These are phyloP conservation scores for Venusia cambrica DNA, from an alignment of 2,888 invertebrate species.

Conservation along the genomic window DNA sequence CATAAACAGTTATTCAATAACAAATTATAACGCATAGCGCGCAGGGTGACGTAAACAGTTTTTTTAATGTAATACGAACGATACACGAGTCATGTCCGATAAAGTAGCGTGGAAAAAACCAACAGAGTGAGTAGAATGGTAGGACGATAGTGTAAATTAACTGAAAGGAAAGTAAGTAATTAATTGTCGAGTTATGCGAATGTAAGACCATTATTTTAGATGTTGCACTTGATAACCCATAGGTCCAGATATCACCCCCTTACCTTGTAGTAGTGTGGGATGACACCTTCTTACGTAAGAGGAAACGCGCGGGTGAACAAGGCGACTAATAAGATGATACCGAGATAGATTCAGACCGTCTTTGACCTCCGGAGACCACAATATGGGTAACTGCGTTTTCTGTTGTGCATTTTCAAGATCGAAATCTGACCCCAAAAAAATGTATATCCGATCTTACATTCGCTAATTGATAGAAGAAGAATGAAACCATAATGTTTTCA, in stretches of 20 bases:
- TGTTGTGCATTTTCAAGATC: too few species aligned
- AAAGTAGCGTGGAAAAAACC: conserved; percentile 60
- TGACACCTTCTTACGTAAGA: too few species aligned
- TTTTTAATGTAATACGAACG: conserved; percentile 64
- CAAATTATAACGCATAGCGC: conserved; percentile 39
- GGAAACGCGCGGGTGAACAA: too few species aligned
- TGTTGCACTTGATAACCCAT: too few species aligned
- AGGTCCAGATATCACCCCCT: too few species aligned
- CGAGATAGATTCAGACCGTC: too few species aligned
- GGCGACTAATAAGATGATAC: too few species aligned
- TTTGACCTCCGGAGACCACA: too few species aligned
- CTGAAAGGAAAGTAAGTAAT: conserved; percentile 49
- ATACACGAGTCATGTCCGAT: conserved; percentile 57
- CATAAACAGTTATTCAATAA: conserved; percentile 12
- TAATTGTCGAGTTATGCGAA: conserved; percentile 33
- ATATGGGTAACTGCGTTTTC: too few species aligned
- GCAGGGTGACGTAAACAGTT: conserved; percentile 39
- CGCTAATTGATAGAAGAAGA: conserved; percentile 35
- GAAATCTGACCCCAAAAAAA: too few species aligned
- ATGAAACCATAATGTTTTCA: conserved; percentile 30
- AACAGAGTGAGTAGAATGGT: conserved; percentile 48
- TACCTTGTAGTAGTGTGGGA: too few species aligned
- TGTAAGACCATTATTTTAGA: conserved; percentile 25
- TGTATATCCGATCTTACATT: too few species aligned
- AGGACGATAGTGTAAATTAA: conserved; percentile 37